These are phyloP conservation scores for Heliconius hermathena DNA, from an alignment of 1,140 invertebrate species.

Conservation along the genomic window DNA sequence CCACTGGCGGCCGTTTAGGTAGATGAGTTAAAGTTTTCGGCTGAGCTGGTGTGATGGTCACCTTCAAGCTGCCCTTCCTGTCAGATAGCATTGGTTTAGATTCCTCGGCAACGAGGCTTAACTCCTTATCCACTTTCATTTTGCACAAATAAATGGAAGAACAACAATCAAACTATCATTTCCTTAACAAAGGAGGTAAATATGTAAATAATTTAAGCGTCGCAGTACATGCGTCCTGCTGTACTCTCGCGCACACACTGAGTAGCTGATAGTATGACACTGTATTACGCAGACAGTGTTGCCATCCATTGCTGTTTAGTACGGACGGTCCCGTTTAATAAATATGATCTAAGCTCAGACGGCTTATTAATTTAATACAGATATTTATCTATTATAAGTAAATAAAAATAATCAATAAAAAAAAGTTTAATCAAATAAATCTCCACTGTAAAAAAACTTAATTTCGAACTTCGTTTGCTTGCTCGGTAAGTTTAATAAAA, in stretches of 20 bases:
- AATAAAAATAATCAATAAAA: too few species aligned
- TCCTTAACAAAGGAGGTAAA: constrained; percentile 60
- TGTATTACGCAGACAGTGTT: constrained; percentile 33
- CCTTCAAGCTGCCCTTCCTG: constrained; percentile 83
- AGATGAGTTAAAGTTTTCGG: constrained; percentile 91
- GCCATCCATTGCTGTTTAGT: not conserved
- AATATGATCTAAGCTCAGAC: not conserved
- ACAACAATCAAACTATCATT: constrained; percentile 51
- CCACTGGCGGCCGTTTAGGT: constrained; percentile 92
- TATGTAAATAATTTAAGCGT: constrained; percentile 7
- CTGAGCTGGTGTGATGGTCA: constrained; percentile 86
- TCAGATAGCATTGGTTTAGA: constrained; percentile 69
- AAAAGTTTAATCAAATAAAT: too few species aligned
- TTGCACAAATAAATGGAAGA: constrained; percentile 49
- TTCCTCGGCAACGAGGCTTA: constrained; percentile 57
- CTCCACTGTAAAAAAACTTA: too few species aligned
- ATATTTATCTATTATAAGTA: too few species aligned
- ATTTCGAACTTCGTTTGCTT: too few species aligned
- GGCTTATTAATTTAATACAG: too few species aligned
- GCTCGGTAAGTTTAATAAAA: too few species aligned
- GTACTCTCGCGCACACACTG: constrained; percentile 59
- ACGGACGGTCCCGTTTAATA: not conserved
- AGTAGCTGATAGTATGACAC: constrained; percentile 35
- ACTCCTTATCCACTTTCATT: constrained; percentile 74
- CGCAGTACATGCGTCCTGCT: constrained; percentile 47